Evolutionary conservation across 1,140 invertebrate genomes (phyloP).

Genomic region (Zaprionus davidi): DNA sequence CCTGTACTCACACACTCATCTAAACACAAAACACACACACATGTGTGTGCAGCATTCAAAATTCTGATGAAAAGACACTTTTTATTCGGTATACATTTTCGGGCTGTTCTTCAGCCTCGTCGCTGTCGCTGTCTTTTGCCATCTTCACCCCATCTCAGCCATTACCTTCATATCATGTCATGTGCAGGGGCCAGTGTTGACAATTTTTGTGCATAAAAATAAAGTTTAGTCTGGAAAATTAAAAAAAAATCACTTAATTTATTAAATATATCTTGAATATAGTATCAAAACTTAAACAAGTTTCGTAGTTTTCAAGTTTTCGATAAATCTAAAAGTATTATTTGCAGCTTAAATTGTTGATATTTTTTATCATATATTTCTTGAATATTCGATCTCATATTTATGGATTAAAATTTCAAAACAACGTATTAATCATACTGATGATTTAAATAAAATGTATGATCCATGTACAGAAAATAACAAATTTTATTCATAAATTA

Average conservation of each 20-base stretch:
- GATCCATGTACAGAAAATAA: too few species aligned
- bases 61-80: slow-evolving; percentile 82
- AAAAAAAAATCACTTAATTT: background rate
- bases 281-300: too few species aligned
- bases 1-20: slow-evolving; percentile 58
- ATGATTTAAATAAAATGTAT: too few species aligned
- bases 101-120: slow-evolving; percentile 3
- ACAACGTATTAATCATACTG: too few species aligned
- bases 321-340: too few species aligned
- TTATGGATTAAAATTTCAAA: too few species aligned
- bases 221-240: background rate
- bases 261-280: too few species aligned
- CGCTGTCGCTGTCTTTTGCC: slow-evolving; percentile 8
- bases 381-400: too few species aligned
- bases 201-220: background rate
- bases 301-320: too few species aligned
- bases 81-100: slow-evolving; percentile 61
- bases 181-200: background rate
- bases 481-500: too few species aligned
- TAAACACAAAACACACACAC: slow-evolving; percentile 18
- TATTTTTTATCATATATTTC: too few species aligned
- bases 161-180: background rate
- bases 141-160: background rate
- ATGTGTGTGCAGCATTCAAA: slow-evolving; percentile 64
- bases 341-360: too few species aligned